Conservation (phyloP, 1,140 invertebrate species). For the Habropoda laboriosa region DNA sequence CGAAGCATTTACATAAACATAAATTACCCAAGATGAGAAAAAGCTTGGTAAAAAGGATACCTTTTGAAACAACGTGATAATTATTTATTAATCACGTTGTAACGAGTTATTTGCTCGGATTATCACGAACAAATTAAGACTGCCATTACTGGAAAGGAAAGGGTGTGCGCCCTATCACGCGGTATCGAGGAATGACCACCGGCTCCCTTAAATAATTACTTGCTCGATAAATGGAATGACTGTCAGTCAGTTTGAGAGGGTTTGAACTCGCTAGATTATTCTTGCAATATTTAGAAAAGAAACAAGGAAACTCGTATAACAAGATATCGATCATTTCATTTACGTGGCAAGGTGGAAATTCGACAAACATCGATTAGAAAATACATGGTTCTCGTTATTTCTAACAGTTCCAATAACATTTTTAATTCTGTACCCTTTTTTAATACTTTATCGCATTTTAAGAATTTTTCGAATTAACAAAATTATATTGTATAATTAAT, state of each 20-base stretch:
- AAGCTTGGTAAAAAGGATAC: no score
- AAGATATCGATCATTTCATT: conserved; percentile 48
- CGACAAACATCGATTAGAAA: not conserved
- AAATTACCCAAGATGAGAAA: no score
- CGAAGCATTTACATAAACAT: no score
- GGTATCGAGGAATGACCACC: conserved; percentile 51
- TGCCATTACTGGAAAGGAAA: not conserved
- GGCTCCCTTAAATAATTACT: conserved; percentile 62
- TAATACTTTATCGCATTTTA: no score
- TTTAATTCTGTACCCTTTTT: no score
- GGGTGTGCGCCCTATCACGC: conserved; percentile 66
- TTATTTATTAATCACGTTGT: not conserved
- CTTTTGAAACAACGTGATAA: not conserved
- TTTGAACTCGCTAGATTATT: conserved; percentile 5
- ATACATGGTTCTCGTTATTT: not conserved
- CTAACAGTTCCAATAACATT: not conserved
- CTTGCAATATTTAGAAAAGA: conserved; percentile 52
- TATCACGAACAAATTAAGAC: conserved; percentile 22
- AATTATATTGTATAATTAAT: no score
- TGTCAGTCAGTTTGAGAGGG: conserved; percentile 38
- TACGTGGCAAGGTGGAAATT: not conserved
- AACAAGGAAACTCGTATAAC: conserved; percentile 32
- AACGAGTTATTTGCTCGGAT: not conserved
- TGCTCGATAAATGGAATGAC: conserved; percentile 36
- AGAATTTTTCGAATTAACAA: no score